Percentiles rank a stretch among this genome's conserved stretches.
These are phyloP conservation scores for Crotalus tigris DNA, from an alignment of 2,113 vertebrate species.

Conservation along the genomic window DNA sequence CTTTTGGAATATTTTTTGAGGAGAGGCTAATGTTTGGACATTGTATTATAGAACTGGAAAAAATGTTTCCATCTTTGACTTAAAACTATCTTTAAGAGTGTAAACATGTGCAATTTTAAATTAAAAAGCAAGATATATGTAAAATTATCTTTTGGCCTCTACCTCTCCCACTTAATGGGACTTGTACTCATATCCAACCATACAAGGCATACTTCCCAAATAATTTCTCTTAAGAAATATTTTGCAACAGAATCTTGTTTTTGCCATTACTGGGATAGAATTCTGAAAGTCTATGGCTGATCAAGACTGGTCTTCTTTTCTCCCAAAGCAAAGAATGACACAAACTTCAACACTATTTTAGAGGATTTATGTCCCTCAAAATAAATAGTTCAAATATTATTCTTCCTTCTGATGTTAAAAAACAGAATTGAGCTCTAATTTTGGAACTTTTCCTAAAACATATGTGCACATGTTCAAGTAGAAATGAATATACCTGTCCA, in stretches of 20 bases:
- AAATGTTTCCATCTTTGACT: conserved; percentile 19
- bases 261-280: conserved; percentile 18
- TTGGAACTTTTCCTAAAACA: not conserved
- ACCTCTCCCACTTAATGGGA: conserved; percentile 24
- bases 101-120: not conserved
- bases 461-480: not conserved
- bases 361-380: not conserved
- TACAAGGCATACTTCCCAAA: conserved; percentile 28
- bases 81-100: conserved; percentile 9
- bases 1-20: conserved; percentile 72
- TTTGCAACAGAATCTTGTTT: not conserved
- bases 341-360: not conserved
- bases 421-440: not conserved
- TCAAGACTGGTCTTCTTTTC: not conserved
- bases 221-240: not conserved
- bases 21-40: conserved; percentile 61
- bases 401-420: not conserved
- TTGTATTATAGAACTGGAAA: conserved; percentile 42
- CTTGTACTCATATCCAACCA: conserved; percentile 40
- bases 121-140: conserved; percentile 11
- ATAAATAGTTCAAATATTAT: not conserved
- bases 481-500: not conserved
- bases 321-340: not conserved
- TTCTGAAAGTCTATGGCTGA: not conserved
- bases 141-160: conserved; percentile 17